Percentiles rank a stretch among this genome's conserved stretches.
phyloP scores from a whole-genome alignment of 2,113 vertebrate species.

The cat (Felis catus) region F.catus_Fca126_mat1.0 CM031419.1:81112501-81113000 shows the following conservation, averaged over 20 bases:
- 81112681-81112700: not conserved
- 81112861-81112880: not conserved
- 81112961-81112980: not conserved
- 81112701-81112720: not conserved
- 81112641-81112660: not conserved
- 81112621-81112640: not conserved
- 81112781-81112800: not conserved
- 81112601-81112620: not conserved
- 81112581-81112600: not conserved
- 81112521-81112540: not conserved
- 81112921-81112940: not conserved
- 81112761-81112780: not conserved
- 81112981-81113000: not conserved
- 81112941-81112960: not conserved
- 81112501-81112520: not conserved
- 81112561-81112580: not conserved
- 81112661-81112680: not conserved
- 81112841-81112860: not conserved
- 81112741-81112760: not conserved
- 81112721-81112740: constrained; percentile 2
- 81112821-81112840: not conserved
- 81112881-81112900: not conserved
- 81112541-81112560: not conserved
- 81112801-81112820: not conserved
- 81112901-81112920: not conserved